phyloP scores from a whole-genome alignment of 2,797 vertebrate genomes.

The Heterohyrax brucei region DNA sequence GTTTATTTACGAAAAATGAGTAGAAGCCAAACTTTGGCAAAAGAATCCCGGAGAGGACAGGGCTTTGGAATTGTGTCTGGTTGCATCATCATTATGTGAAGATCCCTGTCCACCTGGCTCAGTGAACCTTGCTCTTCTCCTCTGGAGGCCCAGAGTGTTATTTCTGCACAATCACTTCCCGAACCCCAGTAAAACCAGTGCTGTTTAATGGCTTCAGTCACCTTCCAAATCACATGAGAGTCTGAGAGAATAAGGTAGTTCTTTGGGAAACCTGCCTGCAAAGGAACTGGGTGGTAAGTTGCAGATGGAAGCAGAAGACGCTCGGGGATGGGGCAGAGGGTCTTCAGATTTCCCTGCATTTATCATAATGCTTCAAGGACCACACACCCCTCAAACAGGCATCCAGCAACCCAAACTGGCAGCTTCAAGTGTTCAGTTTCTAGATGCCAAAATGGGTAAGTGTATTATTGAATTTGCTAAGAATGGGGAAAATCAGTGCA shows the following conservation, averaged over 20 bases:
- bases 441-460: neutral
- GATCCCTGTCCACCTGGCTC: neutral
- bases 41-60: conserved; percentile 46
- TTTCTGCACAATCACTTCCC: rapidly evolving
- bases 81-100: rapidly evolving
- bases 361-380: neutral
- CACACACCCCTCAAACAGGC: rapidly evolving
- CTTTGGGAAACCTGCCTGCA: neutral
- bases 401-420: neutral
- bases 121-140: neutral
- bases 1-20: conserved; percentile 82
- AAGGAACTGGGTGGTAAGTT: rapidly evolving
- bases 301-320: rapidly evolving
- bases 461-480: neutral
- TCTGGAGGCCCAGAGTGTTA: rapidly evolving
- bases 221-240: rapidly evolving
- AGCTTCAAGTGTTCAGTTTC: neutral
- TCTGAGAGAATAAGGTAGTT: neutral
- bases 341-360: neutral
- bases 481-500: rapidly evolving
- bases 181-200: rapidly evolving
- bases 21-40: conserved; percentile 75
- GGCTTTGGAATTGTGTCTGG: neutral
- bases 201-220: neutral
- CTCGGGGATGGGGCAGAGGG: rapidly evolving